Conservation (phyloP, 2,113 vertebrate genomes). For the Manacus vitellinus region DNA sequence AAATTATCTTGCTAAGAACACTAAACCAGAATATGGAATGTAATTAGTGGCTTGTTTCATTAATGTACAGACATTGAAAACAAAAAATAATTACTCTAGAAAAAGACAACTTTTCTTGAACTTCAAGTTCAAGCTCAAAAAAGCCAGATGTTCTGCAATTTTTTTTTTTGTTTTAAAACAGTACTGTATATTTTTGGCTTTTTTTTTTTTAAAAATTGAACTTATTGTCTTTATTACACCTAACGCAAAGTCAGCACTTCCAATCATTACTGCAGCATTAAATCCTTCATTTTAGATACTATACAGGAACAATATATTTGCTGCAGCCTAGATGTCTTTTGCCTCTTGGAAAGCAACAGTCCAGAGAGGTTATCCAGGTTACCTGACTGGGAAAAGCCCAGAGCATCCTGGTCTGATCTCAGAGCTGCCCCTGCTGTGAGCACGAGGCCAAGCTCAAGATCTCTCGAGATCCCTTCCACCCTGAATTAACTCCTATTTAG, state of each 20-base stretch:
- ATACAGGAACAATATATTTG: not conserved
- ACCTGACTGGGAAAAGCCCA: not conserved
- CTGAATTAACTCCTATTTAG: not conserved
- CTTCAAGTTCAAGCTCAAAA: not conserved
- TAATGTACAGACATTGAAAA: not conserved
- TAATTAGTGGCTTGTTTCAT: not conserved
- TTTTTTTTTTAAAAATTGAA: not conserved
- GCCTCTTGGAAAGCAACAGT: not conserved
- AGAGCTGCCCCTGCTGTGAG: not conserved
- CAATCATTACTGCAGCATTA: not conserved
- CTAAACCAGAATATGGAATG: not conserved
- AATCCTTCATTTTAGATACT: not conserved
- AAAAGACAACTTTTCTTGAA: not conserved
- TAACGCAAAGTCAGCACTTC: not conserved
- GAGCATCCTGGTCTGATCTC: not conserved
- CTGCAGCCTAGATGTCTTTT: not conserved
- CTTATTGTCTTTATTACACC: not conserved
- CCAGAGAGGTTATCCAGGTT: not conserved
- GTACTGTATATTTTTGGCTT: not conserved
- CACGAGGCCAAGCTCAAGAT: not conserved
- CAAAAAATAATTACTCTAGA: not conserved
- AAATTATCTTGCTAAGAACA: not conserved
- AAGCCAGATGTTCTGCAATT: not conserved
- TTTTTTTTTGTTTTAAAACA: not conserved
- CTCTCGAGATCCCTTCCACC: not conserved